These are phyloP conservation scores for Umimayanthus kanabou DNA, from an alignment of 92 coral and sea anemone species.

Conservation along the genomic window DNA sequence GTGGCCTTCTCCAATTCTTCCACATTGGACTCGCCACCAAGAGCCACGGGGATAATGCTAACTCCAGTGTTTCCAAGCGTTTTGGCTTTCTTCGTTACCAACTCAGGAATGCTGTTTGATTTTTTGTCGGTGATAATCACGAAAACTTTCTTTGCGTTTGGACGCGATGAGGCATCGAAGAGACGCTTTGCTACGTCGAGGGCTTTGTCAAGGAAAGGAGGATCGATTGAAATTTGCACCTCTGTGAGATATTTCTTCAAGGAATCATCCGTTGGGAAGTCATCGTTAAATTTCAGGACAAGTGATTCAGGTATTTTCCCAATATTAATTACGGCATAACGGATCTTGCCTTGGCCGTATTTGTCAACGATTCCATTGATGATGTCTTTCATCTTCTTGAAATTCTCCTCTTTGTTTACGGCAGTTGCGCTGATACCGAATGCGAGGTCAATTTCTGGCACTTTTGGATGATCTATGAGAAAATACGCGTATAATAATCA, in stretches of 20 bases:
- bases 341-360: slow-evolving; percentile 38
- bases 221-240: slow-evolving; percentile 3
- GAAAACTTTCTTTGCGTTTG: slow-evolving; percentile 53
- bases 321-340: slow-evolving; percentile 29
- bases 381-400: slow-evolving; percentile 28
- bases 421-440: slow-evolving; percentile 36
- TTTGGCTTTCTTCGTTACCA: slow-evolving; percentile 57
- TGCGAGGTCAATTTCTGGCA: slow-evolving; percentile 37
- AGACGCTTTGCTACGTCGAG: slow-evolving; percentile 66
- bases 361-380: slow-evolving; percentile 5
- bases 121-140: slow-evolving; percentile 79
- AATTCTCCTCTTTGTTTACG: slow-evolving; percentile 12
- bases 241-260: background rate
- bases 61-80: slow-evolving; percentile 65
- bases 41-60: slow-evolving; percentile 74
- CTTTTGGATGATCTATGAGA: slow-evolving; percentile 17
- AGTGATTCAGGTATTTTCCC: slow-evolving; percentile 19
- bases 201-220: slow-evolving; percentile 64
- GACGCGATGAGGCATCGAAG: slow-evolving; percentile 53
- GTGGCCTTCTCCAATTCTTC: slow-evolving; percentile 55
- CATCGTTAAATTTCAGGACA: slow-evolving; percentile 19
- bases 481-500: no score
- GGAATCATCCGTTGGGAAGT: slow-evolving; percentile 10
- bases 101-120: slow-evolving; percentile 58
- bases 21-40: slow-evolving; percentile 77